These are phyloP conservation scores for Aphelinus certus DNA, from an alignment of 1,140 invertebrate genomes.

Conservation along the genomic window DNA sequence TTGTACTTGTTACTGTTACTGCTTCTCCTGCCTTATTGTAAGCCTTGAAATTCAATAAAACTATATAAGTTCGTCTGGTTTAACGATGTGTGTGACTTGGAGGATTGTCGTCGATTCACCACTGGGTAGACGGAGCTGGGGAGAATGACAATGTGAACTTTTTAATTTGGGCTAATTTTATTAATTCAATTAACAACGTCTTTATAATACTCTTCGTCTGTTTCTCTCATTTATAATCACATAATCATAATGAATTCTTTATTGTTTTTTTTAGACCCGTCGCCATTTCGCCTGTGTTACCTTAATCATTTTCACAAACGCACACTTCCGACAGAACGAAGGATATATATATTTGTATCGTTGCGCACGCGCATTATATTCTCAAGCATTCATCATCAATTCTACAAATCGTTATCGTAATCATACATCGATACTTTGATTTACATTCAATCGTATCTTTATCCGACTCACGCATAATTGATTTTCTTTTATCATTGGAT, in stretches of 20 bases:
- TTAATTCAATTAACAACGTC: constrained; percentile 68
- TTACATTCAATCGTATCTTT: constrained; percentile 50
- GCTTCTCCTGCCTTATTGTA: not conserved
- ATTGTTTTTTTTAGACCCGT: constrained; percentile 66
- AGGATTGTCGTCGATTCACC: no score
- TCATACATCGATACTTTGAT: constrained; percentile 29
- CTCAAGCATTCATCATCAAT: constrained; percentile 43
- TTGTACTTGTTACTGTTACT: no score
- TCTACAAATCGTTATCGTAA: constrained; percentile 20
- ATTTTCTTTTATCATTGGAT: constrained; percentile 51
- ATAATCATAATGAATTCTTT: constrained; percentile 65
- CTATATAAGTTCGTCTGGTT: no score
- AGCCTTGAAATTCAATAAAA: no score
- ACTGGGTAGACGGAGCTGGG: no score
- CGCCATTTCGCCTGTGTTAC: constrained; percentile 58
- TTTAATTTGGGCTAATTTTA: constrained; percentile 66
- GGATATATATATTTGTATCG: constrained; percentile 20
- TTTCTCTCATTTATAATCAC: constrained; percentile 66
- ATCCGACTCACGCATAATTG: constrained; percentile 53
- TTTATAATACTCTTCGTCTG: constrained; percentile 66
- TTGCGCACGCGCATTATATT: constrained; percentile 30
- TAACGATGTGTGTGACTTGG: no score
- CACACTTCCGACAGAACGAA: constrained; percentile 49
- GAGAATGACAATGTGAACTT: no score
- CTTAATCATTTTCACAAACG: constrained; percentile 56